These are phyloP conservation scores for Lutraria lutraria DNA, from an alignment of 2,888 invertebrate genomes.

Conservation along the genomic window DNA sequence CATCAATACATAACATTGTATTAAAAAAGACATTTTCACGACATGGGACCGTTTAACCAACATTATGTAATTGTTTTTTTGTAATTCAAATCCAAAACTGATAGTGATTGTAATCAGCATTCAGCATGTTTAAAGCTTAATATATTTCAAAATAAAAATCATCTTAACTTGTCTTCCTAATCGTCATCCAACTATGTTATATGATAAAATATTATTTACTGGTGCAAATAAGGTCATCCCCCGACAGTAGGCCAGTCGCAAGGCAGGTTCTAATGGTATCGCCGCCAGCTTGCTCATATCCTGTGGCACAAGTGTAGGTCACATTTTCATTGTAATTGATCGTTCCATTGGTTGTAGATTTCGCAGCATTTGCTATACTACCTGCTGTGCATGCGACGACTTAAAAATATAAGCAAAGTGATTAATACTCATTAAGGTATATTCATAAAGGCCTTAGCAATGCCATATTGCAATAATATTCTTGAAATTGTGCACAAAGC, in stretches of 20 bases:
- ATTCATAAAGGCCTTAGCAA: neutral
- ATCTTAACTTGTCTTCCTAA: no score
- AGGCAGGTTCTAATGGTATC: constrained; percentile 50
- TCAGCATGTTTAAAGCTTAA: no score
- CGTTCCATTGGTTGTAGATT: constrained; percentile 26
- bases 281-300: constrained; percentile 52
- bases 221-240: constrained; percentile 46
- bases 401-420: constrained; percentile 10
- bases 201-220: constrained; percentile 31
- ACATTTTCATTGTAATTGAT: constrained; percentile 47
- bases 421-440: neutral
- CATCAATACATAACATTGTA: no score
- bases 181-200: neutral
- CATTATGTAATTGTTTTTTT: no score
- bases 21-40: no score
- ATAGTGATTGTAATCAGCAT: no score
- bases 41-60: no score
- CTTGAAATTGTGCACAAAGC: neutral
- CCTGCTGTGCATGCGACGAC: constrained; percentile 44
- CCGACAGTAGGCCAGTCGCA: constrained; percentile 34
- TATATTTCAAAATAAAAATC: no score
- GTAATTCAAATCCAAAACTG: no score
- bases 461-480: neutral
- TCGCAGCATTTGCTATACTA: neutral
- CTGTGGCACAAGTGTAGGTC: constrained; percentile 49